Evolutionary conservation across 2,113 vertebrate genomes (phyloP).

Genomic region (Thamnophis sirtalis): DNA sequence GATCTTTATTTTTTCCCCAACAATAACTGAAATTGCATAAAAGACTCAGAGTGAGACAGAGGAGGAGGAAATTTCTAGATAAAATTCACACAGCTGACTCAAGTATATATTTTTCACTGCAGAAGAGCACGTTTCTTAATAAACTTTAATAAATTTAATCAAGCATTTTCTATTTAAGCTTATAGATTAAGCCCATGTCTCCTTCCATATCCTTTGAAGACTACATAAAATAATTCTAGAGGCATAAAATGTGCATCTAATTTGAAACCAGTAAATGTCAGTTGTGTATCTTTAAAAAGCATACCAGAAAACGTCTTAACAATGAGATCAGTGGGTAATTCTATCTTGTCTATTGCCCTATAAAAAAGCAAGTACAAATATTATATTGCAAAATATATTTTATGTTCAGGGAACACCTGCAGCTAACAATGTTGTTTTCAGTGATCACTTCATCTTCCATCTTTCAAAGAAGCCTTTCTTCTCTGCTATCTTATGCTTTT

Average conservation of each 20-base stretch:
- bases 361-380: neutral
- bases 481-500: neutral
- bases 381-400: neutral
- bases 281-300: neutral
- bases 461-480: neutral
- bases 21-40: neutral
- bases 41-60: neutral
- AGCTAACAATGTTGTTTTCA: neutral
- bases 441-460: neutral
- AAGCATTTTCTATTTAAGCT: neutral
- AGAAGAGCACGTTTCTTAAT: neutral
- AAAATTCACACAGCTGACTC: neutral
- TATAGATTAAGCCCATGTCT: neutral
- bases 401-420: neutral
- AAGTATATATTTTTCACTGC: neutral
- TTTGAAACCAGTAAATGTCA: neutral
- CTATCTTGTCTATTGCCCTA: neutral
- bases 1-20: neutral
- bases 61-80: neutral
- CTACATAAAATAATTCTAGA: neutral
- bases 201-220: neutral
- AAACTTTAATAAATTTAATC: neutral
- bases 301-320: neutral
- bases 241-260: neutral
- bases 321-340: neutral